Conservation (phyloP, 2,797 vertebrate species). For the Yasuhikotakia modesta region DNA sequence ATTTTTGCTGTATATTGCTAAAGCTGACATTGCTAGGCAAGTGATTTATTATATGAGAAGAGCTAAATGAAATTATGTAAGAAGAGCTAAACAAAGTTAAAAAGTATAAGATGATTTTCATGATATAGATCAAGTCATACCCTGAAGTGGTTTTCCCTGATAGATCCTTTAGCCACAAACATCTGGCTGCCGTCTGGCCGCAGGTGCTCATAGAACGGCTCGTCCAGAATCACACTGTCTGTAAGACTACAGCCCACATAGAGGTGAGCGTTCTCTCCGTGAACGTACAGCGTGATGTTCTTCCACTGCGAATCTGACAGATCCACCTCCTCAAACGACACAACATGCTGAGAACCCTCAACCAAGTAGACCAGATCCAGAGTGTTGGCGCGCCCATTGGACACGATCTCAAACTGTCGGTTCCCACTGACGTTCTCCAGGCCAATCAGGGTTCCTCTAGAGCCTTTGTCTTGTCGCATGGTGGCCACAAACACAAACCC, state of each 20-base stretch:
- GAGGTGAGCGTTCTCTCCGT: slow-evolving; percentile 88
- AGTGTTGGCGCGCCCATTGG: slow-evolving; percentile 90
- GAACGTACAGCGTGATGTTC: slow-evolving; percentile 91
- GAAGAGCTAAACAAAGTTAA: no score
- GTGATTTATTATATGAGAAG: no score
- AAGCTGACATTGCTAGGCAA: no score
- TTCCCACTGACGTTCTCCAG: slow-evolving; percentile 82
- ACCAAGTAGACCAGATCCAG: slow-evolving; percentile 92
- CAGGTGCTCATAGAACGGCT: slow-evolving; percentile 92
- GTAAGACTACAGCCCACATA: slow-evolving; percentile 91
- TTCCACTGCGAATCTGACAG: slow-evolving; percentile 94
- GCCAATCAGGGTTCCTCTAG: slow-evolving; percentile 87
- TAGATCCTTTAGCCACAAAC: slow-evolving; percentile 89
- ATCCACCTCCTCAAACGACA: slow-evolving; percentile 94
- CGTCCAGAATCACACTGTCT: slow-evolving; percentile 91
- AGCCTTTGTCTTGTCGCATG: slow-evolving; percentile 88
- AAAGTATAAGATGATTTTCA: no score
- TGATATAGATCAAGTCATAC: slow-evolving; percentile 71
- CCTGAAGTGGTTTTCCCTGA: slow-evolving; percentile 92
- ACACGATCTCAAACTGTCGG: slow-evolving; percentile 91
- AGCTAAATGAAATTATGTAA: no score
- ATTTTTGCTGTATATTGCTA: no score
- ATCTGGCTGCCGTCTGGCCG: slow-evolving; percentile 81
- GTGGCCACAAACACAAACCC: slow-evolving; percentile 91
- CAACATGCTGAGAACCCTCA: slow-evolving; percentile 83